These are phyloP conservation scores for Pipistrellus nathusii DNA, from an alignment of 2,797 vertebrate species.

Conservation along the genomic window DNA sequence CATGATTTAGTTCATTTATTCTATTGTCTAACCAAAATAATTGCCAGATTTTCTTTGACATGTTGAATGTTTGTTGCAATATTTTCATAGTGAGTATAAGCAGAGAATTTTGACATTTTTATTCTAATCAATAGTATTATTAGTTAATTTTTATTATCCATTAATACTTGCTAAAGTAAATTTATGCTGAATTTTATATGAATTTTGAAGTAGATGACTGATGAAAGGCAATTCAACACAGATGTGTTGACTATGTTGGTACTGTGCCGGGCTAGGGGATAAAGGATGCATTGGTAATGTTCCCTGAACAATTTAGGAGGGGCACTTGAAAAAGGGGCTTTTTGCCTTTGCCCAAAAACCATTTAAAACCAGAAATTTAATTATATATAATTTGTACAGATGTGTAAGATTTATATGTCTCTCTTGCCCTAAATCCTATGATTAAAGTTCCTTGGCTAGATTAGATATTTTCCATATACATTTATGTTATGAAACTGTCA, in stretches of 20 bases:
- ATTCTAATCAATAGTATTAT: neutral
- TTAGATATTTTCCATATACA: neutral
- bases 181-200: neutral
- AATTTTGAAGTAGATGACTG: neutral
- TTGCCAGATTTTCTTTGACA: neutral
- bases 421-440: neutral
- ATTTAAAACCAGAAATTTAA: conserved; percentile 53
- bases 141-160: neutral
- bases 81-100: neutral
- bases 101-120: neutral
- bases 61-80: neutral
- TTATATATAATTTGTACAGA: neutral
- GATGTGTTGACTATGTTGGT: neutral
- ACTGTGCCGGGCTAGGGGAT: neutral
- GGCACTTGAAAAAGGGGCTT: neutral
- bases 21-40: neutral
- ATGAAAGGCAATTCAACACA: neutral
- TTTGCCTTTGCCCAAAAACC: neutral
- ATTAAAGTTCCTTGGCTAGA: conserved; percentile 14
- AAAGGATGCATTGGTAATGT: neutral
- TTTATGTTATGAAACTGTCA: conserved; percentile 41
- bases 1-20: conserved; percentile 30
- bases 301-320: neutral
- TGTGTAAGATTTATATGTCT: neutral
- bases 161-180: neutral